Percentiles rank a stretch among this genome's conserved stretches.
These are phyloP conservation scores for Manis crassicaudata DNA, from an alignment of 2,797 vertebrate species.

Conservation along the genomic window DNA sequence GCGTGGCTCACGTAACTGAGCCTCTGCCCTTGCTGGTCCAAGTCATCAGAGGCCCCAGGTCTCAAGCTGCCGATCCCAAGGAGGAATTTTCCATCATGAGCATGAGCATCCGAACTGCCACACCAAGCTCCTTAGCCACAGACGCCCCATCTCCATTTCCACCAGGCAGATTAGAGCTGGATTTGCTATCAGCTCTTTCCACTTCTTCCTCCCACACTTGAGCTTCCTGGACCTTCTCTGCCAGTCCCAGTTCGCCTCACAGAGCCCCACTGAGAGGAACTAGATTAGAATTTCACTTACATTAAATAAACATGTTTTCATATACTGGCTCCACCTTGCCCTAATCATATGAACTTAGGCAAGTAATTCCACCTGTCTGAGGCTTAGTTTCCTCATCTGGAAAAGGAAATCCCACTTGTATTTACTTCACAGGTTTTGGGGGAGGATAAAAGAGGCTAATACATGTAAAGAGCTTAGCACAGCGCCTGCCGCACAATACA, in stretches of 20 bases:
- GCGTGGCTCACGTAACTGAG: neutral
- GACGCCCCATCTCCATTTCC: fast-evolving
- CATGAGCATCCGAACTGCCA: neutral
- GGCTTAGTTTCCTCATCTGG: neutral
- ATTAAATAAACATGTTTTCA: neutral
- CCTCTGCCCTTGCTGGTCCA: neutral
- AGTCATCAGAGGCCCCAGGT: neutral
- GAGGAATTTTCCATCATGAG: neutral
- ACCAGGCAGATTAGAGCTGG: neutral
- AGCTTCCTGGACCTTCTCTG: neutral
- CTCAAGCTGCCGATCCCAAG: neutral
- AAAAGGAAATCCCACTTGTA: neutral
- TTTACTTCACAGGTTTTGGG: neutral
- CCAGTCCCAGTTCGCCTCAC: neutral
- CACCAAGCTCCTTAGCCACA: neutral
- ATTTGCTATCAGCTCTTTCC: neutral
- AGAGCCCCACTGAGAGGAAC: neutral
- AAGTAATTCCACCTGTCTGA: neutral
- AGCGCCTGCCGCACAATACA: neutral
- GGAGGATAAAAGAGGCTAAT: neutral
- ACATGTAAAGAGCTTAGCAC: neutral
- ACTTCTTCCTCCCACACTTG: neutral
- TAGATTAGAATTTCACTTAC: neutral
- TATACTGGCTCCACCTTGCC: neutral
- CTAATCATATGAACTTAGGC: neutral